Evolutionary conservation across 2,888 invertebrate genomes (phyloP), one percentile per base, ranked within the genome.

Genomic region (Elegia similella): DNA sequence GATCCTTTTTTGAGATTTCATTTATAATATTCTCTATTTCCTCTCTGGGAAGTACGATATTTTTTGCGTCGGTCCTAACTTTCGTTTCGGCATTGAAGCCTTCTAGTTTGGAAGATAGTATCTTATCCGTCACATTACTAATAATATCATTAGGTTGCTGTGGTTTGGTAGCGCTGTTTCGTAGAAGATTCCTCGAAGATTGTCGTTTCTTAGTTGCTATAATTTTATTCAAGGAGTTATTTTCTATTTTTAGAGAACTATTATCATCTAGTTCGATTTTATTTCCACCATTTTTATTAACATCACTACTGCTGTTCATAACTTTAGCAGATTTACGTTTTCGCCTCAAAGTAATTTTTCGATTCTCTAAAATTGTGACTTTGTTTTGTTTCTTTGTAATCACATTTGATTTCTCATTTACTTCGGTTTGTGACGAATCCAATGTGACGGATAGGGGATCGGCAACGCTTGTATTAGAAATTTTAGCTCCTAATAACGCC

Each of bases 401-500:
- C 3, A n/a, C 16, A 10, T 50, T 34, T 5, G 32, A 46, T 23
- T 48, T 13, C 7, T 48, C 13, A 30, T n/a, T 30, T 0, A 13
- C 50, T 1, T 3, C 50, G 32, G 1, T 13, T 29, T 47, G 2
- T 5, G 10, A 10, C 6, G 15, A 16, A 10, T 38, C 38, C 12
- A 10, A 34, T 34, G n/a, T 8, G 17, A 46, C 15, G 8, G 48
- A 7, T n/a, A 29, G 15, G 15, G 50, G 34, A 12, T 34, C 15
- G 30, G 6, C n/a, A 2, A 43, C 29, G 0, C 15, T 15, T 64
- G 32, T 47, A 59, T 72, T 77, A 42, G 64, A 62, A 55, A 80
- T 80, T 60, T 68, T 71, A 16, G 74, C 66, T 12, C 68, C 69
- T 52, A 64, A 32, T 56, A 81, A 66, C 59, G 74, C 69, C 15